These are phyloP conservation scores for Syritta pipiens DNA, from an alignment of 2,888 invertebrate genomes.

Conservation along the genomic window DNA sequence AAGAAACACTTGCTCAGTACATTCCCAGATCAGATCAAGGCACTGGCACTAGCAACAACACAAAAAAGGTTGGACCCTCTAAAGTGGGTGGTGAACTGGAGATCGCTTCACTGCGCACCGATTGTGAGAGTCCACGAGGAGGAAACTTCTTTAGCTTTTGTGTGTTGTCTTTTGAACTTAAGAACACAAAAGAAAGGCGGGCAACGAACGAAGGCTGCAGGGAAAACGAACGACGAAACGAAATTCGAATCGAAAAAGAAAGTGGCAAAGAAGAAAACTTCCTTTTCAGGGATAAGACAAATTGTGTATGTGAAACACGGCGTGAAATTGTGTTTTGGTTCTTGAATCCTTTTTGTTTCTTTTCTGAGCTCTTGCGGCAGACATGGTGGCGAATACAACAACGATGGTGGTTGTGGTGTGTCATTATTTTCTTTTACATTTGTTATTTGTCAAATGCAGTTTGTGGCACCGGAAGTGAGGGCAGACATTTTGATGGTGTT, in stretches of 20 bases:
- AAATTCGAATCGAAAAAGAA: slow-evolving; percentile 1
- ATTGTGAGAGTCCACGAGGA: slow-evolving; percentile 52
- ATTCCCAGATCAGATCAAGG: slow-evolving; percentile 39
- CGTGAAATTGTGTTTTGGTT: slow-evolving; percentile 79
- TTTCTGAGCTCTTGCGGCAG: no score
- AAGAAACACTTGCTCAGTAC: slow-evolving; percentile 66
- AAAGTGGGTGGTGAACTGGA: slow-evolving; percentile 32
- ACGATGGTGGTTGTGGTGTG: no score
- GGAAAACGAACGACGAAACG: background rate
- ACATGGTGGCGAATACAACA: no score
- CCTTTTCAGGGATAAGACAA: slow-evolving; percentile 70
- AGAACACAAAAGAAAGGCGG: slow-evolving; percentile 33
- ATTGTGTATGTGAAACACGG: slow-evolving; percentile 77
- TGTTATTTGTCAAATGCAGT: no score
- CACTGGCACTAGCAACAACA: slow-evolving; percentile 39
- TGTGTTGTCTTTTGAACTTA: slow-evolving; percentile 63
- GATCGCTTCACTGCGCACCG: slow-evolving; percentile 51
- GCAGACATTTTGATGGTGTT: no score
- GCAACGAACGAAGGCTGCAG: background rate
- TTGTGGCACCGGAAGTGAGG: no score
- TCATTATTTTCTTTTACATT: no score
- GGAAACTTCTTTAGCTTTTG: slow-evolving; percentile 60
- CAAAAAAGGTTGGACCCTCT: slow-evolving; percentile 27
- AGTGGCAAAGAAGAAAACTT: slow-evolving; percentile 58
- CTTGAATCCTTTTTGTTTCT: slow-evolving; percentile 68